phyloP scores from a whole-genome alignment of 2,888 invertebrate species.

The Meghimatium bilineatum region DNA sequence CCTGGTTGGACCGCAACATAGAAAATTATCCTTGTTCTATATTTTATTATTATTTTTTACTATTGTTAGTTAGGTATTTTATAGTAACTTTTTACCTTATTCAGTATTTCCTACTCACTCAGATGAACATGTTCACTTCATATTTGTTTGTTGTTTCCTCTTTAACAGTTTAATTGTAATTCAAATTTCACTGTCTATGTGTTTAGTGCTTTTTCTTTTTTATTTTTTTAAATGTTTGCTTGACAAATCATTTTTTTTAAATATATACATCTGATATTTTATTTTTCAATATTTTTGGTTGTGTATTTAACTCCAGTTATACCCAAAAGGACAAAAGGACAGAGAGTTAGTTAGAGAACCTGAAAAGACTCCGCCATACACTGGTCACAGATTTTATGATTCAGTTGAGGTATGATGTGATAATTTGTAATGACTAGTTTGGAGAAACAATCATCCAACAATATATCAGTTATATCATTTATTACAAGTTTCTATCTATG shows the following conservation, averaged over 20 bases:
- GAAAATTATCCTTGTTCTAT: too few species aligned
- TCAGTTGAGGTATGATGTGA: conserved; percentile 62
- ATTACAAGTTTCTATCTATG: neutral
- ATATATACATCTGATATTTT: too few species aligned
- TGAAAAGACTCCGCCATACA: conserved; percentile 56
- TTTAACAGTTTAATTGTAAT: neutral
- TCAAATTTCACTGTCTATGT: neutral
- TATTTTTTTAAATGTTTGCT: neutral
- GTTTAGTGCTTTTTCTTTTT: neutral
- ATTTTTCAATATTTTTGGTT: too few species aligned
- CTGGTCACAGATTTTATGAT: conserved; percentile 65
- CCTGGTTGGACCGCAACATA: too few species aligned
- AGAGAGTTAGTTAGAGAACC: conserved; percentile 62
- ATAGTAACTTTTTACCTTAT: too few species aligned
- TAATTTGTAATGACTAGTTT: neutral
- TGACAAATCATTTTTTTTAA: too few species aligned
- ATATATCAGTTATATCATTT: neutral
- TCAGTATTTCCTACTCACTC: neutral
- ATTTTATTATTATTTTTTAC: too few species aligned
- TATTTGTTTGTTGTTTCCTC: neutral
- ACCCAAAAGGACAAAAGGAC: conserved; percentile 58
- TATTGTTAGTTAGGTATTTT: too few species aligned
- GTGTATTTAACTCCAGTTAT: conserved; percentile 54
- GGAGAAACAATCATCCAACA: neutral
- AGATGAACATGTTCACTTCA: neutral